Conservation (phyloP, 2,113 vertebrate genomes). For the Megaceryle torquata region DNA sequence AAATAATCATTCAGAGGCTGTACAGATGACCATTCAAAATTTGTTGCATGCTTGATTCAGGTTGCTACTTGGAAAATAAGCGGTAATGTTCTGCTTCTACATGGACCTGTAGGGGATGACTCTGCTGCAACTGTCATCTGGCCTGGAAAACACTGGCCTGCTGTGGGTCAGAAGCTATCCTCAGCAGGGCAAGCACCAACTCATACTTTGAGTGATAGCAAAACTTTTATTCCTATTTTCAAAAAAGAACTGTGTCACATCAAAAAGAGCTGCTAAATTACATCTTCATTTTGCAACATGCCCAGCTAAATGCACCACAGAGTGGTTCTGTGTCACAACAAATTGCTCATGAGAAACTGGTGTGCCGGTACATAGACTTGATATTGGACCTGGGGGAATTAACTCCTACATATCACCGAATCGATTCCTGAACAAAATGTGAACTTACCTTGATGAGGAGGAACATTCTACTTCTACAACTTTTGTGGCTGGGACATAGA, state of each 20-base stretch:
- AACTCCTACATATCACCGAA: not conserved
- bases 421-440: not conserved
- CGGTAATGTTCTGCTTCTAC: not conserved
- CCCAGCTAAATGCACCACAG: not conserved
- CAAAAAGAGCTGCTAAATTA: not conserved
- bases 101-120: not conserved
- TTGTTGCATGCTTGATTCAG: not conserved
- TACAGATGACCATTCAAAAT: not conserved
- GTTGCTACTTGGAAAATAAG: not conserved
- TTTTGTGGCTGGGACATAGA: not conserved
- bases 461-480: not conserved
- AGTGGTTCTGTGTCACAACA: not conserved
- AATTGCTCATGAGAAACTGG: not conserved
- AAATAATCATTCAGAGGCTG: not conserved
- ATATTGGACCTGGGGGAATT: not conserved
- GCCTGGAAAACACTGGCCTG: not conserved
- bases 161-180: not conserved
- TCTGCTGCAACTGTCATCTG: not conserved
- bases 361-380: not conserved
- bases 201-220: not conserved
- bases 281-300: not conserved
- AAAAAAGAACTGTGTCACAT: not conserved
- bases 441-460: not conserved
- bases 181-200: not conserved
- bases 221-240: not conserved